Evolutionary conservation across 2,888 invertebrate genomes (phyloP), one percentile per base, ranked within the genome.

Genomic region (Pyralis farinalis): DNA sequence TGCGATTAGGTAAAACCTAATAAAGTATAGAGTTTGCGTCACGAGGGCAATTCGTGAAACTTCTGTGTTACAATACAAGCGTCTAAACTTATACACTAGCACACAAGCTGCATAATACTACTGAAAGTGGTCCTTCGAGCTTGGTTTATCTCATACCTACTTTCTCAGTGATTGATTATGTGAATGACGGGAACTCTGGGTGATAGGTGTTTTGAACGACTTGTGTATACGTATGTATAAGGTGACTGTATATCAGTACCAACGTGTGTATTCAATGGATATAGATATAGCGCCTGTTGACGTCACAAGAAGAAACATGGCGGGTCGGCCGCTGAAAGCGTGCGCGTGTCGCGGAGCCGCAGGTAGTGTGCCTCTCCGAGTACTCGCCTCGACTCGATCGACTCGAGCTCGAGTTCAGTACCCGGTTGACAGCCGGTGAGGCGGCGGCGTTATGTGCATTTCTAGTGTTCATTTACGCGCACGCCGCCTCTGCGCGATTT

Each of bases 361-460:
- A 61, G 68, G 69, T 73, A 60, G 65, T 57, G 63, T 59, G 56
- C 25, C 25, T 3, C 55, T 63, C 52, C 54, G 62, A 68, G 67
- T 67, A 67, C 63, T 65, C 64, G 58, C 63, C 63, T 69, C 71
- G 70, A 71, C 44, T 49, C 40, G 42, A 36, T 22, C n/a, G 22
- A 25, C 38, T 42, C 52, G 73, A n/a, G n/a, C n/a, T n/a, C n/a
- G 16, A 78, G 83, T 84, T 87, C 83, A 88, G 88, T 88, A 86
- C 83, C 86, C 86, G 87, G 83, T 81, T 80, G 84, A 83, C 84
- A 82, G 77, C 86, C 86, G 86, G 83, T 65, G 80, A 79, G 82
- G 83, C 81, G 84, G 86, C 80, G 80, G 83, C 79, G 81, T 78
- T 63, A 72, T 60, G 63, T 57, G 65, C 60, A 67, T 57, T 43